A percentile compares a stretch with the other conserved stretches of the same genome.
phyloP scores from a whole-genome alignment of 2,113 vertebrate genomes.

The Pseudorasbora parva region DNA sequence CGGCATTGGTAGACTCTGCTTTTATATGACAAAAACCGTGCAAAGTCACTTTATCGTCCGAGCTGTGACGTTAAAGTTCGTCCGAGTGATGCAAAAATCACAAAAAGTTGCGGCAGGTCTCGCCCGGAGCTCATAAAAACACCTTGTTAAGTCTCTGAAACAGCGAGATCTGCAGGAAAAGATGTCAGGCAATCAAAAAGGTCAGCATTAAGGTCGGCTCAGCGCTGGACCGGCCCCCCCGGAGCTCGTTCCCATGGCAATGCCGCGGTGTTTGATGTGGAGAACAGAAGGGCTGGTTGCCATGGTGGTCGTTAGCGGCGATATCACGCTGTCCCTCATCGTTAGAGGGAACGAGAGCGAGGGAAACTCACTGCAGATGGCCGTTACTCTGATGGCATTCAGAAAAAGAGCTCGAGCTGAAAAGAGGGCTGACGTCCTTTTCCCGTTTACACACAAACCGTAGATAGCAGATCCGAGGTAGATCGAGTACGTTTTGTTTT shows the following conservation, averaged over 20 bases:
- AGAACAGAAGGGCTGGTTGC: constrained; percentile 54
- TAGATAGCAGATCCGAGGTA: neutral
- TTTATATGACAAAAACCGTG: neutral
- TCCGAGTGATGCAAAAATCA: neutral
- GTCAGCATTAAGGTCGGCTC: constrained; percentile 65
- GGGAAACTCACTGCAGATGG: constrained; percentile 30
- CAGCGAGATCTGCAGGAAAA: constrained; percentile 51
- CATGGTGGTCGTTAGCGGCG: constrained; percentile 50
- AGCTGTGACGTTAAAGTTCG: neutral
- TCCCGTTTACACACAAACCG: neutral
- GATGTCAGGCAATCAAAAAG: constrained; percentile 54
- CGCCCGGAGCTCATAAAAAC: constrained; percentile 60
- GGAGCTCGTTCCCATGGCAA: constrained; percentile 75
- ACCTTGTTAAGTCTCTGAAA: constrained; percentile 30
- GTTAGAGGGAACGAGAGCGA: constrained; percentile 13
- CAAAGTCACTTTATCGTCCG: neutral
- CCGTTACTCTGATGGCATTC: constrained; percentile 17
- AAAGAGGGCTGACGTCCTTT: neutral
- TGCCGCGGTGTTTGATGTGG: constrained; percentile 46
- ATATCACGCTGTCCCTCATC: constrained; percentile 43
- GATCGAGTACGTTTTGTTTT: neutral
- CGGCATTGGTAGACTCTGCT: neutral
- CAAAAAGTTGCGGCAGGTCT: neutral
- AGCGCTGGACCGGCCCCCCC: constrained; percentile 67
- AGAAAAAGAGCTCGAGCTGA: neutral